Evolutionary conservation across 2,888 invertebrate genomes (phyloP).

Genomic region (Drosophila kanekoi): DNA sequence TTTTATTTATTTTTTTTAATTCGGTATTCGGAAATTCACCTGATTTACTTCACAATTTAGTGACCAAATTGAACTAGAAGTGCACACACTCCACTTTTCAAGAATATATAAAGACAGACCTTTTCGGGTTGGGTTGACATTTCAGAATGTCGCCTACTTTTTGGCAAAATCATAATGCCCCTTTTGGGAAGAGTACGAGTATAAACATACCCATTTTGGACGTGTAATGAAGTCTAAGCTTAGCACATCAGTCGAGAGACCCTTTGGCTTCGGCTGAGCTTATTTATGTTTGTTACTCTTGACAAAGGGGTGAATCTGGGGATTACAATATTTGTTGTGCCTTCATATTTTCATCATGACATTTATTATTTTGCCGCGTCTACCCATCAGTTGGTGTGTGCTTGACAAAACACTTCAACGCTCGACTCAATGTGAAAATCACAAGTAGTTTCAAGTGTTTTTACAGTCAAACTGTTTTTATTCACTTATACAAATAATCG

Average conservation of each 20-base stretch:
- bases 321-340: constrained; percentile 63
- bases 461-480: constrained; percentile 79
- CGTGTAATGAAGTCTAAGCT: constrained; percentile 31
- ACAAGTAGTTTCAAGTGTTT: constrained; percentile 75
- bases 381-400: constrained; percentile 35
- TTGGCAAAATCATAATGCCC: not conserved
- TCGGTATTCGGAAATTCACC: no score
- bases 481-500: constrained; percentile 72
- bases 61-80: no score
- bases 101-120: no score
- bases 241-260: constrained; percentile 15
- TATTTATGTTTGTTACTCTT: constrained; percentile 5
- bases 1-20: no score
- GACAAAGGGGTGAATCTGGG: constrained; percentile 68
- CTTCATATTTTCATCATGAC: constrained; percentile 66
- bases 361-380: constrained; percentile 65
- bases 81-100: no score
- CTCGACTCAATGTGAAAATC: constrained; percentile 58
- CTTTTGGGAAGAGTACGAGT: not conserved
- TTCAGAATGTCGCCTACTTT: not conserved
- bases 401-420: constrained; percentile 39
- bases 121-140: no score
- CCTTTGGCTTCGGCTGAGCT: constrained; percentile 11
- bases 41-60: no score
- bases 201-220: constrained; percentile 13